Base-by-base conservation (phyloP, 2,113 vertebrate genomes). In the Onychorhynchus coronatus region DNA sequence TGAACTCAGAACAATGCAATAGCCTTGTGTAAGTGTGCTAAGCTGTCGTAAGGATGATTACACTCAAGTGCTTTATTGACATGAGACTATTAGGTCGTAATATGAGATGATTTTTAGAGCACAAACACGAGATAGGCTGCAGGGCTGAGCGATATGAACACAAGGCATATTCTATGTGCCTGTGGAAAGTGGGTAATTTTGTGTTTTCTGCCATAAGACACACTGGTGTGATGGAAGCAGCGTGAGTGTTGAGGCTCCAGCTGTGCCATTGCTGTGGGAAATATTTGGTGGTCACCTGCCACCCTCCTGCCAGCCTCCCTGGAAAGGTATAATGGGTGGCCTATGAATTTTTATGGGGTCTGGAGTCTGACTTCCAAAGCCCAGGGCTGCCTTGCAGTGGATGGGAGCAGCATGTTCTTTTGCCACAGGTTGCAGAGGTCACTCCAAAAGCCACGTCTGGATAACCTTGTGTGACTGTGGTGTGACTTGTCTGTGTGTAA, bases 221-320 rank as follows among this genome's bases (percentile, higher is more conserved):
- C 4, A 5, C 18, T 24, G 30, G 3, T 77, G 46, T 33, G 68
- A 17, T 37, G 46, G 61, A 39, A 74, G 47, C 0, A 1, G 22
- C 0, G 0, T 0, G 2, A 33, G 27, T 28, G 18, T 30, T 35
- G 73, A 65, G 37, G 56, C 18, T 74, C 39, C 52, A 63, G 1
- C 39, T 2, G 2, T 44, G 66, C 24, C 4, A 0, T 42, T 2
- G 0, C 6, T 3, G 44, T 21, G 27, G n/a, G 16, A 47, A 50
- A 23, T 1, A 1, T 23, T 25, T 67, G 35, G 28, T 50, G 28
- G 44, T 37, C 46, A 58, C 17, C 25, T 23, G 39, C 8, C 61
- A 41, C 21, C 28, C 5, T 28, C 4, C 18, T 20, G 12, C 37
- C 61, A 90, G 49, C n/a, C 18, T 58, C 22, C 14, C 24, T 30